Percentiles rank a stretch among this genome's conserved stretches.
Conservation (phyloP, 2,113 vertebrate species). For the Echinops telfairi region DNA sequence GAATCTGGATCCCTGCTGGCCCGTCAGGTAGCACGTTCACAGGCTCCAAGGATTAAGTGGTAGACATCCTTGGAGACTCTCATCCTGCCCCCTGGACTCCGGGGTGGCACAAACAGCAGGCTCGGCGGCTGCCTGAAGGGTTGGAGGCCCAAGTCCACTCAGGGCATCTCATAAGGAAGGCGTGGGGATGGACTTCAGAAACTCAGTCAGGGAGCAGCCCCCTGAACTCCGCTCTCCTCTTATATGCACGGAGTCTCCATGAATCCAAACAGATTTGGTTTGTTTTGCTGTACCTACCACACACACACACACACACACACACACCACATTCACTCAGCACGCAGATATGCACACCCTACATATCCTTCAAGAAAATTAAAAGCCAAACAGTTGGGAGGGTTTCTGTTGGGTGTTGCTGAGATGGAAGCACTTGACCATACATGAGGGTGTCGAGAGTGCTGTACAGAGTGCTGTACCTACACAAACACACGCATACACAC, state of each 20-base stretch:
- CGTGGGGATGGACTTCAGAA: not conserved
- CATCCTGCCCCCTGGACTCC: not conserved
- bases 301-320: too few species aligned
- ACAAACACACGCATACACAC: too few species aligned
- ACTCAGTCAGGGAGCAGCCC: not conserved
- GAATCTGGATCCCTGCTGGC: too few species aligned
- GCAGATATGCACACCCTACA: not conserved
- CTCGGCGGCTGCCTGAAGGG: not conserved
- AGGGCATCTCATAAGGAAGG: too few species aligned
- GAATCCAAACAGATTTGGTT: not conserved
- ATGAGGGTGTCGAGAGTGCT: not conserved
- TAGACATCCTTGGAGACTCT: too few species aligned
- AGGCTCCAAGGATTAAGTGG: rapidly evolving
- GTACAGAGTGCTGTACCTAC: too few species aligned
- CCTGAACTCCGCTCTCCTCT: not conserved
- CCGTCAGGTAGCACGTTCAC: too few species aligned
- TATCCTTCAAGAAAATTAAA: not conserved
- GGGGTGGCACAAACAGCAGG: too few species aligned
- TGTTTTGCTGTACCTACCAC: not conserved
- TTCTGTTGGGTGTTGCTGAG: not conserved
- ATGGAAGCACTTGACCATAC: not conserved
- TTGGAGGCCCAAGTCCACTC: too few species aligned
- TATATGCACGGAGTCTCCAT: not conserved
- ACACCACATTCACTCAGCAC: not conserved
- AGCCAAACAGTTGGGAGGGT: not conserved